Percentiles rank a stretch among this genome's conserved stretches.
Conservation (phyloP, 2,797 vertebrate genomes). For the Manis pentadactyla region DNA sequence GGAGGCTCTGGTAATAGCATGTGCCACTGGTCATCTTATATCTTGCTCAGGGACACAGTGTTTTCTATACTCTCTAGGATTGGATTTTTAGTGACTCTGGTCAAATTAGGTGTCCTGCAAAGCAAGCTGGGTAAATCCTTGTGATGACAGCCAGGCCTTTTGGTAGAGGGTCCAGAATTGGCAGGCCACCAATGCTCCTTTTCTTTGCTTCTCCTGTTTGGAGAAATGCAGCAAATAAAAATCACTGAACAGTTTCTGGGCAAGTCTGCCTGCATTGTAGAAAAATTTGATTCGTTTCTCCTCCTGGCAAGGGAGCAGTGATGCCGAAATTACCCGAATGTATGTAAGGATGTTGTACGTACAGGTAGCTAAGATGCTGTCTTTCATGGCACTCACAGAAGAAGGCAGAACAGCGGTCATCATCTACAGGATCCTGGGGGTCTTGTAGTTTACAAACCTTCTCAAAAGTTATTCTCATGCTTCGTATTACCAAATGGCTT, state of each 20-base stretch:
- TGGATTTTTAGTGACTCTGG: neutral
- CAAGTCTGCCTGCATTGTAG: neutral
- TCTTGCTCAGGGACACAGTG: neutral
- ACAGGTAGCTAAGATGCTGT: neutral
- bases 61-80: neutral
- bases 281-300: slow-evolving; percentile 6
- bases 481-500: neutral
- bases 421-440: neutral
- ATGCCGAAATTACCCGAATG: neutral
- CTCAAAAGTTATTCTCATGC: neutral
- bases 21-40: neutral
- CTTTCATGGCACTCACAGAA: neutral
- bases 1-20: neutral
- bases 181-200: neutral
- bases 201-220: neutral
- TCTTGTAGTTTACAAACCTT: neutral
- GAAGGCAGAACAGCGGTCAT: neutral
- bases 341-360: too few relatives aligned
- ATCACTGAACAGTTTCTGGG: neutral
- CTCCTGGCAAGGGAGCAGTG: neutral
- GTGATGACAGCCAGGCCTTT: neutral
- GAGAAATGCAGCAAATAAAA: slow-evolving; percentile 46
- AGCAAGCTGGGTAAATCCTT: neutral
- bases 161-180: neutral
- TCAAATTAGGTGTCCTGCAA: neutral